Evolutionary conservation across 2,888 invertebrate genomes (phyloP).

Genomic region (Drosophila tanythrix): DNA sequence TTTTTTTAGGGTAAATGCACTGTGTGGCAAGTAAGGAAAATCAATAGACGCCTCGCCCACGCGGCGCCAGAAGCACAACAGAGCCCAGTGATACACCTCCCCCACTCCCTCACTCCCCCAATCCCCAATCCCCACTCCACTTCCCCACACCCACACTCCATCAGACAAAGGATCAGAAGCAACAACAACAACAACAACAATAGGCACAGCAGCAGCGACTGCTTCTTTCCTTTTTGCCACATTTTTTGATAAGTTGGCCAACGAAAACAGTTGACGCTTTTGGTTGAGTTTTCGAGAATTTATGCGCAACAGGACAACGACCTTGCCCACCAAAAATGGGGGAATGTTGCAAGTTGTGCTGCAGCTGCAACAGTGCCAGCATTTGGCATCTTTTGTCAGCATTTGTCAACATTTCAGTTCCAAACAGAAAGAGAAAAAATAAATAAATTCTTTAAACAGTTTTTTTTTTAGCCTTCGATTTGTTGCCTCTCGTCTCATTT

Average conservation of each 20-base stretch:
- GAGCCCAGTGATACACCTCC: neutral
- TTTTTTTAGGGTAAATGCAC: conserved; percentile 69
- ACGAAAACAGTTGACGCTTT: conserved; percentile 48
- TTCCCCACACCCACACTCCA: neutral
- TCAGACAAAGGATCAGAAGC: conserved; percentile 47
- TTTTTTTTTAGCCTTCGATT: conserved; percentile 31
- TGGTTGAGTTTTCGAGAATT: conserved; percentile 27
- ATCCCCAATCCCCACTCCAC: neutral
- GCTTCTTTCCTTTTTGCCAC: conserved; percentile 20
- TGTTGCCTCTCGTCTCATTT: conserved; percentile 1
- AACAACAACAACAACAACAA: neutral
- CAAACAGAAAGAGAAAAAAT: neutral
- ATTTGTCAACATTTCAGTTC: conserved; percentile 6
- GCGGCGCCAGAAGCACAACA: conserved; percentile 24
- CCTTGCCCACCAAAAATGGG: conserved; percentile 49
- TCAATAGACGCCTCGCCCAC: conserved; percentile 64
- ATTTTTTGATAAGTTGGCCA: conserved; percentile 34
- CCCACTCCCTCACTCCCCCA: neutral
- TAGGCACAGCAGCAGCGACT: neutral
- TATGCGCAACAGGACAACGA: conserved; percentile 69
- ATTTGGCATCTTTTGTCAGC: conserved; percentile 16
- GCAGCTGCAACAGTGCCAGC: conserved; percentile 25
- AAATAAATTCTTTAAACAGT: neutral
- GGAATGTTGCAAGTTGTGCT: neutral
- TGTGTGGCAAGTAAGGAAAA: conserved; percentile 57